Evolutionary conservation across 1,140 invertebrate genomes (phyloP).

Genomic region (Drosophila mayri): DNA sequence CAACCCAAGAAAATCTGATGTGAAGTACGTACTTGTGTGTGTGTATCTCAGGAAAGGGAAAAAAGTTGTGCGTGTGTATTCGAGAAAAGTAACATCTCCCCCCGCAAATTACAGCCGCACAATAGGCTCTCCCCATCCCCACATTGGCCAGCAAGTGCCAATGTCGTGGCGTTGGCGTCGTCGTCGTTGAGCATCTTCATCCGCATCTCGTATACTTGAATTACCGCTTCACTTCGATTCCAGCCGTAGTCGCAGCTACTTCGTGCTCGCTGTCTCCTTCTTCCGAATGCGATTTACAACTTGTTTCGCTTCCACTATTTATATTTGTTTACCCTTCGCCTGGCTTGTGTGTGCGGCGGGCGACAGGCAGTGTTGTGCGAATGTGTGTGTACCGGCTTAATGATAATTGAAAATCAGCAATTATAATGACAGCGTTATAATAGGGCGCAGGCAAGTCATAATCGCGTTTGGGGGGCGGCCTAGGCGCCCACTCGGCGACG

Average conservation of each 20-base stretch:
- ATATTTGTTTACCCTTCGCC: constrained; percentile 69
- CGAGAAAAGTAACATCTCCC: constrained; percentile 75
- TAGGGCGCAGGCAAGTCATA: constrained; percentile 15
- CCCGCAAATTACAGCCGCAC: constrained; percentile 22
- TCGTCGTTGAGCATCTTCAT: constrained; percentile 70
- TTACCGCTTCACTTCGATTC: constrained; percentile 76
- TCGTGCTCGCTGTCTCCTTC: constrained; percentile 18
- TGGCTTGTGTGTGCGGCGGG: constrained; percentile 18
- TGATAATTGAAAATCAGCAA: constrained; percentile 75
- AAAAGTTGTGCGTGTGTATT: constrained; percentile 73
- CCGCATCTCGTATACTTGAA: constrained; percentile 79
- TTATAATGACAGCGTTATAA: constrained; percentile 35
- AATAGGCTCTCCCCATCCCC: constrained; percentile 14
- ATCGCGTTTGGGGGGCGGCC: constrained; percentile 2
- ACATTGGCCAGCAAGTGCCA: constrained; percentile 47
- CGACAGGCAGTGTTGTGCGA: constrained; percentile 9
- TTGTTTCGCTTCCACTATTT: constrained; percentile 44
- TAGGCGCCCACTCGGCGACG: neutral
- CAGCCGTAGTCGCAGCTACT: constrained; percentile 62
- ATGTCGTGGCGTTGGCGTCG: constrained; percentile 43
- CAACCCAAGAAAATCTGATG: constrained; percentile 58
- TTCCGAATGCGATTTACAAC: constrained; percentile 48
- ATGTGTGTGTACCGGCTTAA: constrained; percentile 64
- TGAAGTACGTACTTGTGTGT: constrained; percentile 57
- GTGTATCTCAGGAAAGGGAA: constrained; percentile 71